Evolutionary conservation across 2,797 vertebrate species (phyloP).

Genomic region (Clarias pachynema): DNA sequence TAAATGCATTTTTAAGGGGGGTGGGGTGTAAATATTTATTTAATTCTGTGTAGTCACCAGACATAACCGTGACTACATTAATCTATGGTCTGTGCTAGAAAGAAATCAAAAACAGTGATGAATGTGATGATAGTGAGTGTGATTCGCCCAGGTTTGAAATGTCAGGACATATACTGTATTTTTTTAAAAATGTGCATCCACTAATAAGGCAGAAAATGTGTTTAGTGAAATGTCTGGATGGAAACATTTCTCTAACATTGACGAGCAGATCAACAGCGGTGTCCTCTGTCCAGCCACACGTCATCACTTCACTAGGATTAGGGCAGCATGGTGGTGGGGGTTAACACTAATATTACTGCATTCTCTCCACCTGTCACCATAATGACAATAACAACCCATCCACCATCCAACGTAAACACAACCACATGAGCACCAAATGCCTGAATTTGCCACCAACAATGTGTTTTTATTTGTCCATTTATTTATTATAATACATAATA

Average conservation of each 20-base stretch:
- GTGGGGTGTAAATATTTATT: not conserved
- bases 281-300: slow-evolving; percentile 28
- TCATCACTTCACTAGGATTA: slow-evolving; percentile 42
- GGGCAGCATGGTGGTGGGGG: not conserved
- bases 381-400: slow-evolving; percentile 25
- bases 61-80: not conserved
- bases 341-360: slow-evolving; percentile 43
- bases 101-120: not conserved
- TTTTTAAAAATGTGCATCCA: too few species aligned
- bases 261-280: slow-evolving; percentile 17
- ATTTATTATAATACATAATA: not conserved
- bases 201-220: not conserved
- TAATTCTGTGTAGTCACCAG: not conserved
- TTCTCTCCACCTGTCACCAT: slow-evolving; percentile 38
- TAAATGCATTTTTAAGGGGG: too few species aligned
- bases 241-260: not conserved
- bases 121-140: not conserved
- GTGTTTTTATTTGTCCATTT: not conserved
- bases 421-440: not conserved
- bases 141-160: not conserved
- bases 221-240: not conserved
- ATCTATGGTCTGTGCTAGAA: not conserved
- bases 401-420: slow-evolving; percentile 4
- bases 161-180: too few species aligned
- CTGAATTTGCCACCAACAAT: not conserved